A percentile compares a stretch with the other conserved stretches of the same genome.
Evolutionary conservation across 1,140 invertebrate species (phyloP).

Genomic region (Zaprionus taronus): DNA sequence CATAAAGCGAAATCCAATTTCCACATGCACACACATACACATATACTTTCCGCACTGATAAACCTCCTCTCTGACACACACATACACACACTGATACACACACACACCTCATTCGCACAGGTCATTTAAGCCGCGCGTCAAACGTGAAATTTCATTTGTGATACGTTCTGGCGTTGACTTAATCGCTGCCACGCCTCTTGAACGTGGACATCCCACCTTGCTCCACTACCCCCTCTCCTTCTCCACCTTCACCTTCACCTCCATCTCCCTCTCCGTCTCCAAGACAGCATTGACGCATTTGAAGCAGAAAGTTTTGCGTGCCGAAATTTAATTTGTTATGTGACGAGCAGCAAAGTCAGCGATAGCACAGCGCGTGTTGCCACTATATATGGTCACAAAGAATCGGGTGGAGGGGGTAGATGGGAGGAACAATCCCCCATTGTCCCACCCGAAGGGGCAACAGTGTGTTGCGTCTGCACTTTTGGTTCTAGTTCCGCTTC

Average conservation of each 20-base stretch:
- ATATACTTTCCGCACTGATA: constrained; percentile 4
- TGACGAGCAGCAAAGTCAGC: constrained; percentile 15
- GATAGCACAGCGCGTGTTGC: neutral
- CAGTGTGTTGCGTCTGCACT: neutral
- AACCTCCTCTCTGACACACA: neutral
- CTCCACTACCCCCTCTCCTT: neutral
- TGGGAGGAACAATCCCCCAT: neutral
- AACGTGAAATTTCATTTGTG: constrained; percentile 56
- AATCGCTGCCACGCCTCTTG: constrained; percentile 44
- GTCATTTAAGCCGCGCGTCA: constrained; percentile 5
- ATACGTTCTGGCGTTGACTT: constrained; percentile 41
- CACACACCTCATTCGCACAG: neutral
- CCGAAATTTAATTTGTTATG: constrained; percentile 69
- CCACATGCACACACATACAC: constrained; percentile 31
- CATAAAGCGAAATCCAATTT: constrained; percentile 81
- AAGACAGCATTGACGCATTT: constrained; percentile 25
- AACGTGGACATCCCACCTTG: neutral
- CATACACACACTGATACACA: constrained; percentile 7
- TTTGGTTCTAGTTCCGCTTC: constrained; percentile 1
- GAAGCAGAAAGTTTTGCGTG: constrained; percentile 53
- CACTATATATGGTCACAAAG: constrained; percentile 31
- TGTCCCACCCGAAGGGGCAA: too few relatives aligned
- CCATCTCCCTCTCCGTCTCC: neutral
- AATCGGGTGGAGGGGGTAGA: neutral
- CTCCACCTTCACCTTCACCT: neutral